A percentile compares a stretch with the other conserved stretches of the same genome.
Evolutionary conservation across 2,113 vertebrate species (phyloP).

Genomic region (Copsychus sechellarum): DNA sequence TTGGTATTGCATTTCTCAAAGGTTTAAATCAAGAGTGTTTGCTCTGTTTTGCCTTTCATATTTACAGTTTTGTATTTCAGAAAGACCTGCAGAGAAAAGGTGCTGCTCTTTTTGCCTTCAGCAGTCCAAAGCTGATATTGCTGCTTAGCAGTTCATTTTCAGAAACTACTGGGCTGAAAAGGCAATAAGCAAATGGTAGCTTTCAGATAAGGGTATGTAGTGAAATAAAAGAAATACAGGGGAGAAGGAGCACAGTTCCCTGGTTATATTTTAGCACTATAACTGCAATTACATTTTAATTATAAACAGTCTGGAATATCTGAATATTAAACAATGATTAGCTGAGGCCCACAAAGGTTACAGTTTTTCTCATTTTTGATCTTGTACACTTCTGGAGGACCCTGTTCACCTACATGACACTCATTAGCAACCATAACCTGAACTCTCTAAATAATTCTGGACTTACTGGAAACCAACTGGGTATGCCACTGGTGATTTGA

Average conservation of each 20-base stretch:
- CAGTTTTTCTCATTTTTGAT: neutral
- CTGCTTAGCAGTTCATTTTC: conserved; percentile 17
- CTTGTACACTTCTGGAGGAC: accelerated
- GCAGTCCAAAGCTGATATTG: neutral
- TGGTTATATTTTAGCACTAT: neutral
- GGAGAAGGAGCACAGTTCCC: neutral
- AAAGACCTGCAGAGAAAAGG: neutral
- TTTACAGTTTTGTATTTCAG: neutral
- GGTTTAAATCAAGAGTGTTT: neutral
- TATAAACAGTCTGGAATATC: neutral
- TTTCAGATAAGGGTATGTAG: neutral
- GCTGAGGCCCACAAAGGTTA: neutral
- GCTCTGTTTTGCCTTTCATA: conserved; percentile 18
- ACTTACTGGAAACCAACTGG: neutral
- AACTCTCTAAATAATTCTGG: neutral
- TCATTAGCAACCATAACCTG: neutral
- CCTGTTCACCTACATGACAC: neutral
- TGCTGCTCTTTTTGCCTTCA: neutral
- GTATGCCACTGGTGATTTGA: neutral
- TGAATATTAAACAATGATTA: neutral
- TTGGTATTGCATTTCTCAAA: neutral
- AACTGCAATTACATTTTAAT: neutral
- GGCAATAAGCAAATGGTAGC: conserved; percentile 11
- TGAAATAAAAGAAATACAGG: neutral
- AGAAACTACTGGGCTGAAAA: conserved; percentile 20